Conservation (phyloP, 2,888 invertebrate species). For the Sipha maydis region DNA sequence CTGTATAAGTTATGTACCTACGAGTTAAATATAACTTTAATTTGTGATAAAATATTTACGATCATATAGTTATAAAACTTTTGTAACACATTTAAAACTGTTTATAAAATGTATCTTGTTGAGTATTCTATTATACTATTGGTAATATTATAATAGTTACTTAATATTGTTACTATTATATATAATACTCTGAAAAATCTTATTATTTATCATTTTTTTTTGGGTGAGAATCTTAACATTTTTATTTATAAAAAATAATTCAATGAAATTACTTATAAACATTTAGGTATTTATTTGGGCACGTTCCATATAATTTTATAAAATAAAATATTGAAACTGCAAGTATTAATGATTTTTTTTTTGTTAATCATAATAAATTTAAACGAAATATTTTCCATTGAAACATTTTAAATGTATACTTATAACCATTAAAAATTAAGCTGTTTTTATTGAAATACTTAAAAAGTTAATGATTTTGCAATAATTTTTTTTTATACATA, state of each 20-base stretch:
- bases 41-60: neutral
- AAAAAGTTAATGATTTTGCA: neutral
- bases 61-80: neutral
- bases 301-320: too few species aligned
- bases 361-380: neutral
- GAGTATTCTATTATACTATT: too few species aligned
- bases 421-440: neutral
- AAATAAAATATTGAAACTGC: too few species aligned
- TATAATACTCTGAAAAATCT: neutral
- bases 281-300: neutral
- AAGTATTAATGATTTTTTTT: neutral
- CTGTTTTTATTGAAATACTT: neutral
- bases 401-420: neutral
- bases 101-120: neutral
- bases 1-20: neutral
- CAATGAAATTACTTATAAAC: neutral
- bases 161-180: neutral
- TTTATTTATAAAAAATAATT: neutral
- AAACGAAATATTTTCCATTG: neutral
- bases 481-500: neutral
- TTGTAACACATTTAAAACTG: neutral
- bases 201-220: neutral
- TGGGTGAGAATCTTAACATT: neutral
- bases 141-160: too few species aligned
- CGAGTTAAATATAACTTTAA: neutral